These are phyloP conservation scores for Plusia festucae DNA, from an alignment of 2,888 invertebrate genomes.

Conservation along the genomic window DNA sequence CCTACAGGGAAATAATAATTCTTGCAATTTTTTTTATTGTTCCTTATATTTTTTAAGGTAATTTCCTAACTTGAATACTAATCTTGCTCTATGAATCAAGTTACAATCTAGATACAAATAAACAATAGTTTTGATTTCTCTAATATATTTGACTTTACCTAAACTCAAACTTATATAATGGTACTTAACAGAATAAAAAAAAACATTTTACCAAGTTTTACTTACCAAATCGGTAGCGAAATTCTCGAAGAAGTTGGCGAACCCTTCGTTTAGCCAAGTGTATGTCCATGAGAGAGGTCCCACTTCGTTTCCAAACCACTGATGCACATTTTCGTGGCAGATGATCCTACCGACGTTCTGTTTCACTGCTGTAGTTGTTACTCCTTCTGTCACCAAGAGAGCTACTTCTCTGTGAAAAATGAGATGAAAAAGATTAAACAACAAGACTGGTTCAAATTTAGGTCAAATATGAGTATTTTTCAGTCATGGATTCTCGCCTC, in stretches of 20 bases:
- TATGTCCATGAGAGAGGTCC: slow-evolving; percentile 92
- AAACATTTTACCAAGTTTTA: neutral
- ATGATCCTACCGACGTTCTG: slow-evolving; percentile 88
- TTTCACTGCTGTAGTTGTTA: slow-evolving; percentile 76
- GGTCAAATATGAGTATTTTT: too few species aligned
- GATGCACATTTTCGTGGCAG: slow-evolving; percentile 91
- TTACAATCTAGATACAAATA: too few species aligned
- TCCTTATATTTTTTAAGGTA: too few species aligned
- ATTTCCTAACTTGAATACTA: too few species aligned
- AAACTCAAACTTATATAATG: too few species aligned
- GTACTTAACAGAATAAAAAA: too few species aligned
- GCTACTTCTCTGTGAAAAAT: slow-evolving; percentile 78
- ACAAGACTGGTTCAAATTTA: neutral
- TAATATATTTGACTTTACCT: too few species aligned
- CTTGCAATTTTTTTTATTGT: too few species aligned
- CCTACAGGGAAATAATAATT: too few species aligned
- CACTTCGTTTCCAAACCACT: slow-evolving; percentile 95
- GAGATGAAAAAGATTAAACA: neutral
- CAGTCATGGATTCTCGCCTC: too few species aligned
- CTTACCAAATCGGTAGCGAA: slow-evolving; percentile 88
- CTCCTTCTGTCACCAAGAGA: slow-evolving; percentile 78
- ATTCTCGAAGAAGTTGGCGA: slow-evolving; percentile 92
- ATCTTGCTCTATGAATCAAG: too few species aligned
- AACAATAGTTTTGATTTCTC: too few species aligned
- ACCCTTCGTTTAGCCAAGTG: slow-evolving; percentile 93